Conservation (phyloP, 1,140 invertebrate genomes). For the Pollicipes pollicipes region DNA sequence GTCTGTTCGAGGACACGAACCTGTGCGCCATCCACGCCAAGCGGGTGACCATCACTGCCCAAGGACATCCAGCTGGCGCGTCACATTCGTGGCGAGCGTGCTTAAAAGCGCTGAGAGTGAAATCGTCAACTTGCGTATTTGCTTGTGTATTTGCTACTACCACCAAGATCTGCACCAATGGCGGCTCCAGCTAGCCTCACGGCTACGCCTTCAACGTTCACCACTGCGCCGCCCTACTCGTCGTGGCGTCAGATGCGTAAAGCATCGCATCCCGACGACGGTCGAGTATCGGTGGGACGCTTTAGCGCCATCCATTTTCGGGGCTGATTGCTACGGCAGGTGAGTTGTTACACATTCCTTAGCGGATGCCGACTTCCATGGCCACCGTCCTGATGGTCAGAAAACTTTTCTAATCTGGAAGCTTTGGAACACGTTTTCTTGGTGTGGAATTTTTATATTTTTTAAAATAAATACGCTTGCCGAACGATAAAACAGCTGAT, state of each 20-base stretch:
- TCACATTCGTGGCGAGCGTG: too few relatives aligned
- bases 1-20: too few relatives aligned
- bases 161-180: constrained; percentile 68
- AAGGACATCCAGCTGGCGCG: too few relatives aligned
- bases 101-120: too few relatives aligned
- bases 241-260: constrained; percentile 10
- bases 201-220: constrained; percentile 50
- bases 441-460: too few relatives aligned
- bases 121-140: too few relatives aligned
- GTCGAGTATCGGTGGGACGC: constrained; percentile 29
- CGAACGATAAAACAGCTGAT: too few relatives aligned
- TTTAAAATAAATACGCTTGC: too few relatives aligned
- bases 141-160: constrained; percentile 66
- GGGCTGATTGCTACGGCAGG: constrained; percentile 71
- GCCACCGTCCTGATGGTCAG: constrained; percentile 76
- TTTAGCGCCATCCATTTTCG: constrained; percentile 79
- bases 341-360: constrained; percentile 80
- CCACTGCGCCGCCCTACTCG: constrained; percentile 8
- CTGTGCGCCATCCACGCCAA: too few relatives aligned
- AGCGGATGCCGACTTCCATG: constrained; percentile 77
- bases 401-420: too few relatives aligned
- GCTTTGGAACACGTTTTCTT: too few relatives aligned
- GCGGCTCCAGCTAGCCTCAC: constrained; percentile 57
- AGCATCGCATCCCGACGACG: constrained; percentile 9
- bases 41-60: too few relatives aligned